Conservation (phyloP, 2,113 vertebrate genomes). For the Hassar affinis region DNA sequence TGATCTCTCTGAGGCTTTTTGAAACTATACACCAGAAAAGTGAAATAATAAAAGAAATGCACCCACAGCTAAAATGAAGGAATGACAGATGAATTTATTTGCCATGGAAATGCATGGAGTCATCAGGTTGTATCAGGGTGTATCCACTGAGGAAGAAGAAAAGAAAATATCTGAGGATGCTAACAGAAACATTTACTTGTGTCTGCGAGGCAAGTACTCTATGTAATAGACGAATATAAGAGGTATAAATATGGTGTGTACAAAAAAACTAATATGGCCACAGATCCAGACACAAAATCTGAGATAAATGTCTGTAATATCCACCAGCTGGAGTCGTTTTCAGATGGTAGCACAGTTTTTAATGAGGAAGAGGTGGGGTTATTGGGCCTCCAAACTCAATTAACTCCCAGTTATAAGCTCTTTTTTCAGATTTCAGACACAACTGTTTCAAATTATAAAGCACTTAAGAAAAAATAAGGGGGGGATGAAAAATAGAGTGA, state of each 20-base stretch:
- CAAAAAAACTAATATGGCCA: background rate
- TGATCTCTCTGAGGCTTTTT: background rate
- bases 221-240: background rate
- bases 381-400: background rate
- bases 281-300: background rate
- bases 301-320: constrained; percentile 30
- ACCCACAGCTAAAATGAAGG: background rate
- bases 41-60: background rate
- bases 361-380: background rate
- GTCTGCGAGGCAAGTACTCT: background rate
- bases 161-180: background rate
- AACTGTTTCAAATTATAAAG: constrained; percentile 6
- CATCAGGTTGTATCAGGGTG: constrained; percentile 1
- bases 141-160: background rate
- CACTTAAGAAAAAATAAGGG: background rate
- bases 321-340: constrained; percentile 24
- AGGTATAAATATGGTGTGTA: background rate
- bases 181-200: background rate
- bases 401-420: background rate
- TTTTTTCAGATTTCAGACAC: background rate
- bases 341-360: background rate
- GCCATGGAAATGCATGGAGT: constrained; percentile 1
- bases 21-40: background rate
- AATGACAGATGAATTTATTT: background rate
- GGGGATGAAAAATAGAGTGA: background rate